A percentile compares a stretch with the other conserved stretches of the same genome.
Evolutionary conservation across 2,888 invertebrate genomes (phyloP).

Genomic region (Diarsia mendica): DNA sequence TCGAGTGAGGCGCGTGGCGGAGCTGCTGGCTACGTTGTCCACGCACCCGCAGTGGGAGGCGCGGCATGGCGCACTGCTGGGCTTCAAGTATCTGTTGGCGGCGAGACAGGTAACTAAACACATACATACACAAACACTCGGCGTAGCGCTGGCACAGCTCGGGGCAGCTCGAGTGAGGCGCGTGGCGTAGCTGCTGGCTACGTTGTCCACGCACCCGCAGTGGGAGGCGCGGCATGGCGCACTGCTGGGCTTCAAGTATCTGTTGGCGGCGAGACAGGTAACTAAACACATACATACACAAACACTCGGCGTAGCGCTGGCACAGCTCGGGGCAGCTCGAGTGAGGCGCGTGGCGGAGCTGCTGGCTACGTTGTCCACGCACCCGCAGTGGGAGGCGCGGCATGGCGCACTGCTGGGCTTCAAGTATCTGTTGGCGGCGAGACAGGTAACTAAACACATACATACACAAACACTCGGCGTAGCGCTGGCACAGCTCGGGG

Average conservation of each 20-base stretch:
- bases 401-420: slow-evolving; percentile 98
- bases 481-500: slow-evolving; percentile 93
- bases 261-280: slow-evolving; percentile 92
- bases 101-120: slow-evolving; percentile 89
- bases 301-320: slow-evolving; percentile 94
- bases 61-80: slow-evolving; percentile 98
- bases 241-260: slow-evolving; percentile 96
- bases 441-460: too few species aligned
- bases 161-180: slow-evolving; percentile 91
- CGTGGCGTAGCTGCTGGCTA: slow-evolving; percentile 93
- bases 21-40: slow-evolving; percentile 93
- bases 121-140: too few species aligned
- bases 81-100: slow-evolving; percentile 96
- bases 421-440: slow-evolving; percentile 95
- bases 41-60: slow-evolving; percentile 98
- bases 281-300: too few species aligned
- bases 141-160: slow-evolving; percentile 94
- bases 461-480: too few species aligned
- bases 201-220: slow-evolving; percentile 94
- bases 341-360: slow-evolving; percentile 93
- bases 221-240: slow-evolving; percentile 99
- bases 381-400: slow-evolving; percentile 98
- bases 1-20: slow-evolving; percentile 92
- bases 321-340: slow-evolving; percentile 92
- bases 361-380: slow-evolving; percentile 93